These are phyloP conservation scores for Spea bombifrons DNA, from an alignment of 2,113 vertebrate genomes.

Conservation along the genomic window DNA sequence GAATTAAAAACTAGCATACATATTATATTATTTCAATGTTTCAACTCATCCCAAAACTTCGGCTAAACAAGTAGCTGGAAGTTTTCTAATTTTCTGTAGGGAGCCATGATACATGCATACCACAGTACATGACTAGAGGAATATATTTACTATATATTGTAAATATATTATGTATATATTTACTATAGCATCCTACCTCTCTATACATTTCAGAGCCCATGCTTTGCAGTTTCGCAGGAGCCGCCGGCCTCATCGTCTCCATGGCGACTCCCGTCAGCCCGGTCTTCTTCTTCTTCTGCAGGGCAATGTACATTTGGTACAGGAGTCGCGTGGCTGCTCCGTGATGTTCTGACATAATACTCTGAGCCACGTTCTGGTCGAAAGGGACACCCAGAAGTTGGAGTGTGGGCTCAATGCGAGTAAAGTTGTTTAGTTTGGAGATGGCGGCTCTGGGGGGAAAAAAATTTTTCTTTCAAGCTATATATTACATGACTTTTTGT, in stretches of 20 bases:
- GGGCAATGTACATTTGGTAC: constrained; percentile 80
- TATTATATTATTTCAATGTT: no score
- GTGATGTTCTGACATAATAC: constrained; percentile 78
- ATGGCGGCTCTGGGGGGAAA: constrained; percentile 65
- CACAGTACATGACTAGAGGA: no score
- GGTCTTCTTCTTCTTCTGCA: constrained; percentile 78
- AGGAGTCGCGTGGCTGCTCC: constrained; percentile 80
- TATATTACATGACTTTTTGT: no score
- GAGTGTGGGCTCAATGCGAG: constrained; percentile 80
- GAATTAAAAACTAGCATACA: no score
- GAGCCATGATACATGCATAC: no score
- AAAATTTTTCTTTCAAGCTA: neutral
- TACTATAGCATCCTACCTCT: constrained; percentile 64
- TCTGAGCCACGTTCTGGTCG: constrained; percentile 71
- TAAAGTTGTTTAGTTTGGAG: constrained; percentile 86
- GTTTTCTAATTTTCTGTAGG: no score
- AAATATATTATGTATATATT: no score
- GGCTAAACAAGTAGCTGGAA: no score
- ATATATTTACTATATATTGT: no score
- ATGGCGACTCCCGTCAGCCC: constrained; percentile 65
- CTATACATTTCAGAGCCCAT: constrained; percentile 68
- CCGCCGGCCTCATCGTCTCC: constrained; percentile 69
- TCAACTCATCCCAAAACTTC: no score
- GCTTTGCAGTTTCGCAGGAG: constrained; percentile 58
- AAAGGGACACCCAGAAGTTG: constrained; percentile 80